Conservation (phyloP, 2,888 invertebrate species). For the Pristionchus arcanus region DNA sequence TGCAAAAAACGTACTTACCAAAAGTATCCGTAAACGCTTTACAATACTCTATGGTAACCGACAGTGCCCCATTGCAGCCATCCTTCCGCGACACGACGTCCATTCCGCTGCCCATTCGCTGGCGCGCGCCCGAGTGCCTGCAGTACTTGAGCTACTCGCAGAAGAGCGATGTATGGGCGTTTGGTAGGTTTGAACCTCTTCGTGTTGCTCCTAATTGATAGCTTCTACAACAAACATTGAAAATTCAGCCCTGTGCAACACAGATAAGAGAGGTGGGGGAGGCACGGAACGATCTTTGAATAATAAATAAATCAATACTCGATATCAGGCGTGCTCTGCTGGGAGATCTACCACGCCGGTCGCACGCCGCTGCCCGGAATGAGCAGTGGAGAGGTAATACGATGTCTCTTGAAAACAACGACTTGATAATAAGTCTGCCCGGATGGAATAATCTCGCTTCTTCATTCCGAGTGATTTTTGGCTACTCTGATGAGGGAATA, state of each 20-base stretch:
- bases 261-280: no score
- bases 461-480: not conserved
- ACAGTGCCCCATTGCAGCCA: not conserved
- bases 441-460: not conserved
- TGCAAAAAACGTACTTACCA: no score
- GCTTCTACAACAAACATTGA: no score
- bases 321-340: slow-evolving; percentile 15
- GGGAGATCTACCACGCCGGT: slow-evolving; percentile 25
- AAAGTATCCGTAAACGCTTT: no score
- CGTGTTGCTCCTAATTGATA: no score
- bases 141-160: not conserved
- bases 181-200: no score
- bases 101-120: not conserved
- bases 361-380: not conserved
- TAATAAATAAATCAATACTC: no score
- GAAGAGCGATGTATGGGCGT: slow-evolving; percentile 11
- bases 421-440: no score
- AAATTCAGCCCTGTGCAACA: no score
- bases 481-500: not conserved
- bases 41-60: not conserved
- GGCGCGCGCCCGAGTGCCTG: slow-evolving; percentile 26
- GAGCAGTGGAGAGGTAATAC: not conserved
- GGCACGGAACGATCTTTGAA: no score
- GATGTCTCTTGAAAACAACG: no score
- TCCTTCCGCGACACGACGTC: slow-evolving; percentile 14